These are phyloP conservation scores for Petrolisthes manimaculis DNA, from an alignment of 2,888 invertebrate genomes.

Conservation along the genomic window DNA sequence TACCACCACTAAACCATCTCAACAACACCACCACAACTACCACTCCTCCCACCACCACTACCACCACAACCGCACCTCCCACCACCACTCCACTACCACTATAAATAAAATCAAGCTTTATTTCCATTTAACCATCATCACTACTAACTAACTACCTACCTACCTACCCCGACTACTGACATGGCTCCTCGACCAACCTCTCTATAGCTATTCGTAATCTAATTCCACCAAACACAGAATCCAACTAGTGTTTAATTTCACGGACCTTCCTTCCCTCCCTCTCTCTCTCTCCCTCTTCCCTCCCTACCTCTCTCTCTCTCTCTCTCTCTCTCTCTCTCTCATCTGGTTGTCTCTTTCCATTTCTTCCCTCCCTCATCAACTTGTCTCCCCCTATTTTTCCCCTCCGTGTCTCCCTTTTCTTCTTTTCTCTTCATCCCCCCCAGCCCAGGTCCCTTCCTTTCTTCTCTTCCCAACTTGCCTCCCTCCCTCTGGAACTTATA, in stretches of 20 bases:
- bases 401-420: not conserved
- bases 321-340: not conserved
- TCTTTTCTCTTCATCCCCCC: not conserved
- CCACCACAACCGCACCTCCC: not conserved
- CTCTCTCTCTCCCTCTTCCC: not conserved
- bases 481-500: not conserved
- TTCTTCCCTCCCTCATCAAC: not conserved
- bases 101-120: too few relatives aligned
- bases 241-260: conserved; percentile 2
- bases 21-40: too few relatives aligned
- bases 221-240: not conserved
- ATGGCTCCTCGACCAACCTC: not conserved
- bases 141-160: too few relatives aligned
- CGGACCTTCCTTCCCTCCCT: conserved; percentile 2
- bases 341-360: not conserved
- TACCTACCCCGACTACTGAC: too few relatives aligned
- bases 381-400: not conserved
- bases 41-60: not conserved
- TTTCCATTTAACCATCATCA: too few relatives aligned
- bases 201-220: not conserved
- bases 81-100: not conserved
- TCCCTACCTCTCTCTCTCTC: not conserved
- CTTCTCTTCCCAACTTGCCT: not conserved
- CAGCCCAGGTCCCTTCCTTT: not conserved
- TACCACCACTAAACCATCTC: not conserved